Base-by-base conservation (phyloP, 1,140 invertebrate genomes). In the Ceratosolen fusciceps region DNA sequence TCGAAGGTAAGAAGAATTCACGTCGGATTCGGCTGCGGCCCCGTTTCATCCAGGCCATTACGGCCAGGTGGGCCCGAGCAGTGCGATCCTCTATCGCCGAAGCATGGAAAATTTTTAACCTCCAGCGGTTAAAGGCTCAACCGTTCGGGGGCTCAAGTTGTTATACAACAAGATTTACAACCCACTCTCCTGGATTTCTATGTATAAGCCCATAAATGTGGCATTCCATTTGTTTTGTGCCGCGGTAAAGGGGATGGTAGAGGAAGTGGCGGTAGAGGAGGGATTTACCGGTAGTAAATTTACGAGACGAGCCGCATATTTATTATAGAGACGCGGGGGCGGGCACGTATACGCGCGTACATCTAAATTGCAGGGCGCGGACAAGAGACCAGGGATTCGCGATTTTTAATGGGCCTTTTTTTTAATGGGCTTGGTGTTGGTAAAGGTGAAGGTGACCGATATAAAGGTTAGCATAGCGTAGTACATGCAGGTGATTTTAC, bases 151-250 rank as follows among this genome's bases (percentile, higher is more conserved):
- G n/a, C n/a, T 65, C 0, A 65, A 37, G 10, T 65, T 12, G 60
- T 65, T 65, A 65, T 37, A 65, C 31, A 65, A 65, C 31, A 8
- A 37, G 60, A 65, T 65, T 65, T 65, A 65, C 31, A 37, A 21
- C 37, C 19, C 10, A 37, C 0, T 37, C 58, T 43, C 39, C 3
- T 37, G n/a, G 31, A 37, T n/a, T 8, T 37, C 31, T 65, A 21
- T 65, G 60, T 65, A 37, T n/a, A 37, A 16, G 7, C 7, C 34
- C n/a, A n/a, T 65, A 65, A 37, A 65, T 65, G 60, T 65, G 60
- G 60, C 3, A n/a, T 65, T 65, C 37, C 21, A 65, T 65, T 37
- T 10, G 29, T 34, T 62, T 16, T 62, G 16, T 19, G 58, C 14
- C n/a, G n/a, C n/a, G n/a, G n/a, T n/a, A n/a, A n/a, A n/a, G n/a